Evolutionary conservation across 1,140 invertebrate species (phyloP), one percentile per base, ranked within the genome.

Genomic region (Brachionus sp.): DNA sequence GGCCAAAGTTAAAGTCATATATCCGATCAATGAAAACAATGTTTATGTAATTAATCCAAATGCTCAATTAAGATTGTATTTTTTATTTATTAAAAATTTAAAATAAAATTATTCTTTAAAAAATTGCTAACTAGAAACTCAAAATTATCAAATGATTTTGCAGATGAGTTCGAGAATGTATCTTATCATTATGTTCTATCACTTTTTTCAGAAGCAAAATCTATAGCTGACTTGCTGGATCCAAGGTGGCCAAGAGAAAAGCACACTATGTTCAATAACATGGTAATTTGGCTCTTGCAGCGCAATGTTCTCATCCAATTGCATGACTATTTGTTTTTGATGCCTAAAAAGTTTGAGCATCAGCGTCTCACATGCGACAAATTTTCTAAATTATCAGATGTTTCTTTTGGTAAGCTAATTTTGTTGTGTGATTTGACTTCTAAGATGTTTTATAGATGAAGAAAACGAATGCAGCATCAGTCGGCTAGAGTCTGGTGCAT

Each of bases 341-440:
- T 80, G 77, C 77, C 77, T 3, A 57, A 80, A 64, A 80, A 80
- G 57, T 37, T 80, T 12, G 62, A 80, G 9, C 77, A 80, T 29
- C 62, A 62, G 16, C 19, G 77, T 13, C 29, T 75, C 7, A 3
- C n/a, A 16, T 75, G 70, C 46, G 70, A 75, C 1, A 19, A 46
- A 33, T 46, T 46, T 50, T 75, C 70, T 9, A 75, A 75, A 25
- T 25, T 46, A 16, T 75, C 70, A 0, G 70, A 46, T 75, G 39
- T 75, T 2, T 75, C 70, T 25, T 75, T 23, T 35, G 70, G 70
- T 75, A 50, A 29, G 16, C 44, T 5, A 25, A 29, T 29, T 29
- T 25, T 16, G 9, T 29, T 16, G 12, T 7, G 4, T 39, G 37
- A 12, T 37, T 37, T 13, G 16, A 5, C 6, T 9, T 37, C 3